Conservation (phyloP, 2,113 vertebrate species). For the Colistium nudipinnis region DNA sequence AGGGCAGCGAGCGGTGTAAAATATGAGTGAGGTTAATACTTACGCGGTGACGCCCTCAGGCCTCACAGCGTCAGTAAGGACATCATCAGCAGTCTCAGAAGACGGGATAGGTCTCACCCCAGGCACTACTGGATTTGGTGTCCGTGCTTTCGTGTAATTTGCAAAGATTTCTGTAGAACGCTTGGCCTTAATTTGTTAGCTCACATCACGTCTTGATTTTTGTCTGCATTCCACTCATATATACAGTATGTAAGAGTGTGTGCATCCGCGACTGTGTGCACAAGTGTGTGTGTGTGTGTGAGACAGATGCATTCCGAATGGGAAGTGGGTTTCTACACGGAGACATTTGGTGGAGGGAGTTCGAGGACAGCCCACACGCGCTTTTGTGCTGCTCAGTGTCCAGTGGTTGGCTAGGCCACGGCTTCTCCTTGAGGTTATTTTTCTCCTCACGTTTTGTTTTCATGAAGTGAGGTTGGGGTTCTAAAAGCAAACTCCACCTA, state of each 20-base stretch:
- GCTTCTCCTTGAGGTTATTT: slow-evolving; percentile 79
- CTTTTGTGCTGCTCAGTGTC: slow-evolving; percentile 68
- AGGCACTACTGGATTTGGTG: slow-evolving; percentile 37
- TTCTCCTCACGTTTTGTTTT: slow-evolving; percentile 72
- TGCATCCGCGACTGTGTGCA: neutral
- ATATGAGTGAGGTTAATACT: slow-evolving; percentile 80
- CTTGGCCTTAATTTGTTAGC: slow-evolving; percentile 26
- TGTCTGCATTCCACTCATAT: slow-evolving; percentile 11
- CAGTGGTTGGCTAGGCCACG: slow-evolving; percentile 71
- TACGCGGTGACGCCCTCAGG: slow-evolving; percentile 74
- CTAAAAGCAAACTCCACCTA: slow-evolving; percentile 76
- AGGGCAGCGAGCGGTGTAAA: slow-evolving; percentile 68
- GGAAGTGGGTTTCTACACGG: slow-evolving; percentile 68
- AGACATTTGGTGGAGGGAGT: slow-evolving; percentile 54
- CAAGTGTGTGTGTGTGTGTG: neutral
- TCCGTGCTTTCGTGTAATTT: slow-evolving; percentile 29
- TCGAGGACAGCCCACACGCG: slow-evolving; percentile 79
- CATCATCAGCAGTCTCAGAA: slow-evolving; percentile 74
- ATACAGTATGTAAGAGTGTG: neutral
- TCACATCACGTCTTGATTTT: slow-evolving; percentile 13
- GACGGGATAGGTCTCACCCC: slow-evolving; percentile 59
- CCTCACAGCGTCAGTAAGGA: slow-evolving; percentile 72
- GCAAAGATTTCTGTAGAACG: slow-evolving; percentile 17
- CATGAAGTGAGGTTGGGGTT: slow-evolving; percentile 70
- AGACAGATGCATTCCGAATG: slow-evolving; percentile 38